Percentiles rank a stretch among this genome's conserved stretches.
phyloP scores from a whole-genome alignment of 30 jellyfish, hydroid and myxozoan genomes.

The Rhopilema esculentum region DNA sequence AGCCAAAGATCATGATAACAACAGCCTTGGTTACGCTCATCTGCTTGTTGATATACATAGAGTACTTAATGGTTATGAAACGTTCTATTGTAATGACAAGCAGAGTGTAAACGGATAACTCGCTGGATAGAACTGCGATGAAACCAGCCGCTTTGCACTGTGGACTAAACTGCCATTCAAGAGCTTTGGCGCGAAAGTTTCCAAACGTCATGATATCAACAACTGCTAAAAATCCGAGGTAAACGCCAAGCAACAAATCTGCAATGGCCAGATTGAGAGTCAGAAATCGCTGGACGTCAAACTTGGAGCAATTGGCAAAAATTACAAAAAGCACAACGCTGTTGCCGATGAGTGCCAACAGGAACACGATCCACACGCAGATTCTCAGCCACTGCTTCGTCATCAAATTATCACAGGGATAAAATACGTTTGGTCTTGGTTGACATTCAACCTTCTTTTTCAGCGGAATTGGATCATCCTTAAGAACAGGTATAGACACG shows the following conservation, averaged over 20 bases:
- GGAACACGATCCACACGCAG: constrained; percentile 96
- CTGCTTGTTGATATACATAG: constrained; percentile 83
- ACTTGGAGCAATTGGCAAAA: constrained; percentile 71
- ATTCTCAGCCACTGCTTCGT: constrained; percentile 93
- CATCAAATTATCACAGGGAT: constrained; percentile 98
- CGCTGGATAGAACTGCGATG: constrained; percentile 91
- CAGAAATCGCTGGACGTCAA: constrained; percentile 92
- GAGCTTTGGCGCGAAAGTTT: constrained; percentile 93
- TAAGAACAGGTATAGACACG: constrained; percentile 8
- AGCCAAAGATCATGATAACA: constrained; percentile 78
- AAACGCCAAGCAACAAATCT: constrained; percentile 83
- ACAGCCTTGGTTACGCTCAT: constrained; percentile 74
- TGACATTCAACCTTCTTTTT: constrained; percentile 43
- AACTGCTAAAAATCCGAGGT: constrained; percentile 87
- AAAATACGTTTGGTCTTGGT: constrained; percentile 93
- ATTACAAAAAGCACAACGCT: constrained; percentile 78
- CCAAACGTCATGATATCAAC: constrained; percentile 89
- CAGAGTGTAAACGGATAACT: constrained; percentile 88
- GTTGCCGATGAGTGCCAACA: constrained; percentile 90
- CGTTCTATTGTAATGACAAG: constrained; percentile 91
- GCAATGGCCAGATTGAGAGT: constrained; percentile 92
- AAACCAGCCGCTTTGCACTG: constrained; percentile 95
- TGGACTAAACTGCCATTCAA: constrained; percentile 93
- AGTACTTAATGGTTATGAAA: constrained; percentile 80
- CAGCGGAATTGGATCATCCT: neutral